phyloP scores from a whole-genome alignment of 2,113 vertebrate genomes.

The Neofelis nebulosa region DNA sequence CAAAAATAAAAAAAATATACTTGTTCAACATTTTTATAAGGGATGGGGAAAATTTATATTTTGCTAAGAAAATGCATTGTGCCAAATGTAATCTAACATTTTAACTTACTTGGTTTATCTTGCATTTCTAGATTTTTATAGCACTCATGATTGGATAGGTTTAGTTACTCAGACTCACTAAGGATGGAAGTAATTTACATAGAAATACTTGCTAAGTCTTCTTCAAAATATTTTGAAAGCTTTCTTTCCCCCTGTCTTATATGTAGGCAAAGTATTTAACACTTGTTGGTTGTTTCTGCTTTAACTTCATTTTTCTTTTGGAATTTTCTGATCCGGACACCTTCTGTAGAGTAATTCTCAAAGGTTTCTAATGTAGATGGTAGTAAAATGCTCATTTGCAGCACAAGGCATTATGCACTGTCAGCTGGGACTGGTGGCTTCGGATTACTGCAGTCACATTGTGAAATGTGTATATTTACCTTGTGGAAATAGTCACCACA shows the following conservation, averaged over 20 bases:
- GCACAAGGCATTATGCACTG: not conserved
- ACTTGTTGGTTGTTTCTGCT: not conserved
- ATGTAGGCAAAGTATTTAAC: not conserved
- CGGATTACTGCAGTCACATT: not conserved
- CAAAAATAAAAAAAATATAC: not conserved
- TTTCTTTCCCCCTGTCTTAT: not conserved
- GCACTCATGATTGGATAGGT: not conserved
- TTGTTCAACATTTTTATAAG: not conserved
- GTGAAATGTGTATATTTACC: not conserved
- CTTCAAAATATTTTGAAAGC: slow-evolving; percentile 35
- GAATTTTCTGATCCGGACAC: not conserved
- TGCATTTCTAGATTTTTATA: slow-evolving; percentile 28
- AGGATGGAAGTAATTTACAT: not conserved
- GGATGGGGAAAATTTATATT: not conserved
- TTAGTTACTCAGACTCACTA: not conserved
- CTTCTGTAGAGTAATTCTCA: not conserved
- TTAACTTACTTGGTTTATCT: not conserved
- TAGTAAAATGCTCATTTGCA: not conserved
- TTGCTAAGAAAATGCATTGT: not conserved
- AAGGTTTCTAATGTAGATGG: not conserved
- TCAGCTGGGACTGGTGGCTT: not conserved
- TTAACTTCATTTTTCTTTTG: not conserved
- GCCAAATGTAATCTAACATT: not conserved
- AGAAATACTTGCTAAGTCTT: slow-evolving; percentile 46
- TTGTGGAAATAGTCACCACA: not conserved